These are phyloP conservation scores for Caenorhabditis auriculariae DNA, from an alignment of 2,888 invertebrate genomes.

Conservation along the genomic window DNA sequence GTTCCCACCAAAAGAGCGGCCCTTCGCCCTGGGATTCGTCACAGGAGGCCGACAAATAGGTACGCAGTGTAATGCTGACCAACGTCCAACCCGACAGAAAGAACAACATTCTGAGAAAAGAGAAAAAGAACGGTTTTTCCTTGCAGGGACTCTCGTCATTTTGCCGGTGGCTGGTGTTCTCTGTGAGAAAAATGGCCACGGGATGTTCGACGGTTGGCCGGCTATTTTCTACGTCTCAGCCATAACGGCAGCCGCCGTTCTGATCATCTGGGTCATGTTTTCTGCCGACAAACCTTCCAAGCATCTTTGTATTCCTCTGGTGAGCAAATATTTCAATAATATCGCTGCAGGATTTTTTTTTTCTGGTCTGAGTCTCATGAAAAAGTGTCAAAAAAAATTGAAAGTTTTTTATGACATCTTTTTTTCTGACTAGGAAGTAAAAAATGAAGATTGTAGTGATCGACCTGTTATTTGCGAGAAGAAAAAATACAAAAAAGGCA, in stretches of 20 bases:
- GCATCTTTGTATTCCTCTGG: conserved; percentile 53
- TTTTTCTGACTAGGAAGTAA: background rate
- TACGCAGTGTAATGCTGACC: conserved; percentile 7
- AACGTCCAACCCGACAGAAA: no score
- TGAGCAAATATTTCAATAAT: conserved; percentile 3
- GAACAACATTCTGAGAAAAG: background rate
- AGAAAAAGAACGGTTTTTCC: background rate
- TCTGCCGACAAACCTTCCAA: conserved; percentile 62
- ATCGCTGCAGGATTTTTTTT: no score
- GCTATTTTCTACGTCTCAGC: conserved; percentile 57
- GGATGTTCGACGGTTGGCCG: conserved; percentile 51
- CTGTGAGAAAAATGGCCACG: conserved; percentile 35
- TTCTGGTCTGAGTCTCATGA: no score
- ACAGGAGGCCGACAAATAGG: conserved; percentile 61
- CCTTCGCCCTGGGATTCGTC: conserved; percentile 60
- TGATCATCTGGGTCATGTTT: conserved; percentile 54
- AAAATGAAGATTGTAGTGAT: background rate
- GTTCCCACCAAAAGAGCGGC: conserved; percentile 61
- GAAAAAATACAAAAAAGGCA: no score
- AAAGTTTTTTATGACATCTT: background rate
- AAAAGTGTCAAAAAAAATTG: conserved; percentile 1
- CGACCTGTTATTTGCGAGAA: background rate
- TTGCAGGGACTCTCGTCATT: conserved; percentile 55
- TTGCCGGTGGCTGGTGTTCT: conserved; percentile 55
- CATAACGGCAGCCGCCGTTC: conserved; percentile 45